Conservation (phyloP, 2,797 vertebrate species). For the Hozukius guyotensis region DNA sequence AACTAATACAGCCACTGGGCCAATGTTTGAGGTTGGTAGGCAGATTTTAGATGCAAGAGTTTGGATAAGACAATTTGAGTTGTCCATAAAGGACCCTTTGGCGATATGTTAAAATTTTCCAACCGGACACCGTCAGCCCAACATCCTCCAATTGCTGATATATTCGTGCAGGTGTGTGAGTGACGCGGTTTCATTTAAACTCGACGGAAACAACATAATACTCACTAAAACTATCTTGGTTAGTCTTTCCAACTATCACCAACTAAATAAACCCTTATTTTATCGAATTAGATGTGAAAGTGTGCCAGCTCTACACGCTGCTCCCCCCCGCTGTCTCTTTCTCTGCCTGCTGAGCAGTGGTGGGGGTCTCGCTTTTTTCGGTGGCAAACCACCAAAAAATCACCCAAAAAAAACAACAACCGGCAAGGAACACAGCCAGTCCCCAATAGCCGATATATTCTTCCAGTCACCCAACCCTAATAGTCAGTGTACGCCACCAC, state of each 20-base stretch:
- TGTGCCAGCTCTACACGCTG: too few relatives aligned
- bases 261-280: too few relatives aligned
- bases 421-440: too few relatives aligned
- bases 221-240: too few relatives aligned
- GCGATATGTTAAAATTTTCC: background rate
- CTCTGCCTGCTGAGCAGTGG: too few relatives aligned
- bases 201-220: background rate
- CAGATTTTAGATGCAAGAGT: background rate
- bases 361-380: background rate
- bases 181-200: background rate
- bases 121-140: background rate
- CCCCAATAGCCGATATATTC: background rate
- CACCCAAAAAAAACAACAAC: background rate
- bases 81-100: background rate
- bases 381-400: background rate
- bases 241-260: too few relatives aligned
- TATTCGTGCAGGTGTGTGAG: too few relatives aligned
- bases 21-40: background rate
- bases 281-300: too few relatives aligned
- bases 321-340: too few relatives aligned
- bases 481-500: background rate
- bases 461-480: background rate
- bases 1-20: slow-evolving; percentile 1
- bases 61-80: background rate
- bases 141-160: too few relatives aligned